A percentile compares a stretch with the other conserved stretches of the same genome.
Conservation (phyloP, 2,888 invertebrate species). For the Nemotelus pantherinus region DNA sequence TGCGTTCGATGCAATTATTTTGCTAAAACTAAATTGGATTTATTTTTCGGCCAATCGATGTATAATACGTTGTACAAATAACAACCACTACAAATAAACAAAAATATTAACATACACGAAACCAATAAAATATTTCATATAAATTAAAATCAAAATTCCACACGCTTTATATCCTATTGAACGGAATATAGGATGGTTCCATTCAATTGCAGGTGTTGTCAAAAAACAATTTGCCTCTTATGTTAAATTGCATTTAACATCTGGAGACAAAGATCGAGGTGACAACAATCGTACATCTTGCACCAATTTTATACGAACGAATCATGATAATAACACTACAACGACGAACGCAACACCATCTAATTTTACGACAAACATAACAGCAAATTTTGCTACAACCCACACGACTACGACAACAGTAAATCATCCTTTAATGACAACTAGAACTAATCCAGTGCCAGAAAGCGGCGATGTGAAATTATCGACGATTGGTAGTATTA, state of each 20-base stretch:
- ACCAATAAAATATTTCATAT: constrained; percentile 25
- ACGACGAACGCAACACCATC: constrained; percentile 40
- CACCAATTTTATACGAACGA: constrained; percentile 47
- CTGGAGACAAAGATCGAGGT: constrained; percentile 59
- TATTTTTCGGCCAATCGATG: constrained; percentile 33
- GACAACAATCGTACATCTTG: constrained; percentile 47
- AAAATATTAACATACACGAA: too few species aligned
- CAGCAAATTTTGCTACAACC: constrained; percentile 41
- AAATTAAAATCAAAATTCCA: constrained; percentile 34
- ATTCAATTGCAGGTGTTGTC: constrained; percentile 74
- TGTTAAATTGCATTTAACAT: constrained; percentile 79
- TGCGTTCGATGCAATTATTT: neutral
- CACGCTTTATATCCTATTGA: constrained; percentile 17
- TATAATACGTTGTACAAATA: neutral
- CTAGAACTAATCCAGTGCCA: constrained; percentile 1
- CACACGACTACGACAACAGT: constrained; percentile 41
- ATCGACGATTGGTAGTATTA: constrained; percentile 18
- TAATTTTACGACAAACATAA: constrained; percentile 29
- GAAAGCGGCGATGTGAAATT: constrained; percentile 24
- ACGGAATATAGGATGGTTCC: constrained; percentile 69
- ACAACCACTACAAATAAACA: too few species aligned
- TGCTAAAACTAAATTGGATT: constrained; percentile 19
- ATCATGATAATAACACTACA: constrained; percentile 32
- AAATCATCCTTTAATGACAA: constrained; percentile 24
- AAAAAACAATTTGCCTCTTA: constrained; percentile 86